Evolutionary conservation across 64 coral and sea anemone species (phyloP).

Genomic region (Montipora foliosa): DNA sequence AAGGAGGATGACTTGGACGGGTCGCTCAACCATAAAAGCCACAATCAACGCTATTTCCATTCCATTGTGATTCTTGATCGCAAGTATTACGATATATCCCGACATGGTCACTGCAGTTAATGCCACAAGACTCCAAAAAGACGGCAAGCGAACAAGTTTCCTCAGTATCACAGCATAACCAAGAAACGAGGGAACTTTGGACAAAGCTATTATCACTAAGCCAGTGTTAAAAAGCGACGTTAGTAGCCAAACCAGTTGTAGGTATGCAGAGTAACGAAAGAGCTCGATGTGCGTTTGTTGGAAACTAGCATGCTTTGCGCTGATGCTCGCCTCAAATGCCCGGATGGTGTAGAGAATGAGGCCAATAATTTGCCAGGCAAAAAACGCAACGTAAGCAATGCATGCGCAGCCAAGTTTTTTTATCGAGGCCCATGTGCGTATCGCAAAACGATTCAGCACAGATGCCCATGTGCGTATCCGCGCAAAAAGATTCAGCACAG

Average conservation of each 20-base stretch:
- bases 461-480: no score
- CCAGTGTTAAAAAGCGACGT: not conserved
- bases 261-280: not conserved
- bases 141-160: not conserved
- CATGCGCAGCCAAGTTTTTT: not conserved
- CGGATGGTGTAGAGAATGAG: slow-evolving; percentile 24
- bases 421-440: not conserved
- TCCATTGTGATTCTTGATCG: not conserved
- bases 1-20: no score
- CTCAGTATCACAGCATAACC: not conserved
- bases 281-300: not conserved
- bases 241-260: not conserved
- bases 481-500: not conserved
- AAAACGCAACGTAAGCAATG: not conserved
- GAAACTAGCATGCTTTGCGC: not conserved
- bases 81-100: not conserved
- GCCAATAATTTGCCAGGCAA: slow-evolving; percentile 15
- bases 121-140: slow-evolving; percentile 2
- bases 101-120: not conserved
- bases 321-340: not conserved
- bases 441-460: no score
- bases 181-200: not conserved
- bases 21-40: not conserved
- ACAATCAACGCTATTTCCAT: slow-evolving; percentile 18
- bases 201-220: not conserved